phyloP scores from a whole-genome alignment of 92 coral and sea anemone species.

The Epizoanthus ramosus region DNA sequence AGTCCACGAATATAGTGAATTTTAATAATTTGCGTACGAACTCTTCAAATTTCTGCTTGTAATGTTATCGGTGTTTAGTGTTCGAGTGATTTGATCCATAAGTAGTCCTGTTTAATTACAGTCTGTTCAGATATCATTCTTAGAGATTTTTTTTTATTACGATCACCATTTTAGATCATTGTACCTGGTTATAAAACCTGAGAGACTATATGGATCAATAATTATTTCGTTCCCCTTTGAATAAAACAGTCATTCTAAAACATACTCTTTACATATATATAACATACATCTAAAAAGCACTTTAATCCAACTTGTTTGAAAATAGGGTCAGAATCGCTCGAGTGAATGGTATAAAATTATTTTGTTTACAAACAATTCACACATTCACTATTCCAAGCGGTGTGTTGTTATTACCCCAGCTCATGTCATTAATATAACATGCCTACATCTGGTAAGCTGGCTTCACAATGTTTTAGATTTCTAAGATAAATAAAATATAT shows the following conservation, averaged over 20 bases:
- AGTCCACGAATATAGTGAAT: too few relatives aligned
- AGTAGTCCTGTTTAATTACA: not conserved
- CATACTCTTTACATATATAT: too few relatives aligned
- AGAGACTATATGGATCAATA: not conserved
- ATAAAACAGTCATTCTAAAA: too few relatives aligned
- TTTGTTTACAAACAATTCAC: constrained; percentile 34
- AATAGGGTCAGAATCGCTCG: not conserved
- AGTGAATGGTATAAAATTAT: not conserved
- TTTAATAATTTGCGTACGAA: not conserved
- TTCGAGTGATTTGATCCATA: not conserved
- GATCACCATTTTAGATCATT: not conserved
- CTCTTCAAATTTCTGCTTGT: not conserved
- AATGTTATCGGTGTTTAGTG: not conserved
- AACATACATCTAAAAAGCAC: not conserved
- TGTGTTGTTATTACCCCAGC: not conserved
- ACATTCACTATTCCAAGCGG: not conserved
- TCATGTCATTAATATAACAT: not conserved
- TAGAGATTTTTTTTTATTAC: not conserved
- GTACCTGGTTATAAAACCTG: not conserved
- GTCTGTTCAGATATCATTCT: not conserved
- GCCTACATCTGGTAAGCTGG: constrained; percentile 14
- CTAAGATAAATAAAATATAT: constrained; percentile 34
- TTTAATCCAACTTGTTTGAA: not conserved
- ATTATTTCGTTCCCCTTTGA: not conserved
- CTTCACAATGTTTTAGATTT: constrained; percentile 36